phyloP scores from a whole-genome alignment of 2,113 vertebrate genomes.

The Osmerus eperlanus region DNA sequence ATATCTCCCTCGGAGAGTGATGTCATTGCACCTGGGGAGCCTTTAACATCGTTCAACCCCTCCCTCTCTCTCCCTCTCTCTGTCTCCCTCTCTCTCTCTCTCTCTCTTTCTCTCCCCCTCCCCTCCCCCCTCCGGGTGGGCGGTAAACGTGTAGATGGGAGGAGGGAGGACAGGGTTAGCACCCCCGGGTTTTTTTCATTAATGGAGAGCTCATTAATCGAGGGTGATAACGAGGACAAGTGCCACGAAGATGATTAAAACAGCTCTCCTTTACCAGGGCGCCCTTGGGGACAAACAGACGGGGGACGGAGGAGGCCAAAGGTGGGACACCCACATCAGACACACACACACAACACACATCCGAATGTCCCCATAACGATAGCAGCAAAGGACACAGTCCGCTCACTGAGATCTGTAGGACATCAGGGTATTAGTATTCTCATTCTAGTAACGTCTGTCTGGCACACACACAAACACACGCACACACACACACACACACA shows the following conservation, averaged over 20 bases:
- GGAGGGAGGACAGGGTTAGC: slow-evolving; percentile 31
- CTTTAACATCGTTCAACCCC: slow-evolving; percentile 33
- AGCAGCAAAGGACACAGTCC: not conserved
- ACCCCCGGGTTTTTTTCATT: slow-evolving; percentile 57
- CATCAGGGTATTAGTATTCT: slow-evolving; percentile 42
- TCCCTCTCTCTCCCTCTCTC: not conserved
- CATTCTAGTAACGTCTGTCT: slow-evolving; percentile 26
- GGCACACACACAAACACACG: slow-evolving; percentile 11
- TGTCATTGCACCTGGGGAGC: slow-evolving; percentile 64
- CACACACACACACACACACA: not conserved
- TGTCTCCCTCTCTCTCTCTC: not conserved
- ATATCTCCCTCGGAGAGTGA: slow-evolving; percentile 55
- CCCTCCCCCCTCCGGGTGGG: slow-evolving; percentile 6
- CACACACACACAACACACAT: slow-evolving; percentile 8
- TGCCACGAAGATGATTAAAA: slow-evolving; percentile 68
- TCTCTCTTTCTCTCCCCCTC: not conserved
- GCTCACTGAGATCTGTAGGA: slow-evolving; percentile 52
- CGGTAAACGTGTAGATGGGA: not conserved
- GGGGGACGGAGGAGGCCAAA: slow-evolving; percentile 31
- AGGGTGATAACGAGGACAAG: slow-evolving; percentile 65
- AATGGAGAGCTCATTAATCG: slow-evolving; percentile 72
- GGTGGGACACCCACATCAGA: slow-evolving; percentile 27
- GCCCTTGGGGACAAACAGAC: slow-evolving; percentile 68
- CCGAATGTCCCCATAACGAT: no score
- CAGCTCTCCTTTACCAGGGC: slow-evolving; percentile 60